A percentile compares a stretch with the other conserved stretches of the same genome.
phyloP scores from a whole-genome alignment of 2,113 vertebrate genomes.

The Grammomys surdaster region DNA sequence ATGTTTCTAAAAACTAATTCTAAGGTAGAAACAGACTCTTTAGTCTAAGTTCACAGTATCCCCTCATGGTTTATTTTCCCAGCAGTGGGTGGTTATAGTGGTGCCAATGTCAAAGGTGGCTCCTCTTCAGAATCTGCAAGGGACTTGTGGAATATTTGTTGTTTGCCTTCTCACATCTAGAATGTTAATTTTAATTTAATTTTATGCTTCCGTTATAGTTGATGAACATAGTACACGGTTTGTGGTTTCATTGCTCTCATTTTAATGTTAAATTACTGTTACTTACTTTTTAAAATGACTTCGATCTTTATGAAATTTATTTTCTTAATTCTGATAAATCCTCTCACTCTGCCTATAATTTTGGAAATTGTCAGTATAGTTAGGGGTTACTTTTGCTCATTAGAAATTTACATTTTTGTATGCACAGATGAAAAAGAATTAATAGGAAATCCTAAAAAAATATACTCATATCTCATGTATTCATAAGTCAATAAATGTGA shows the following conservation, averaged over 20 bases:
- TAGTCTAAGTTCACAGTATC: conserved; percentile 10
- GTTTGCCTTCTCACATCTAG: background rate
- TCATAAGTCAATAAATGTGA: conserved; percentile 50
- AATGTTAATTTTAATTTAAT: conserved; percentile 37
- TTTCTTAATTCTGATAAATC: conserved; percentile 50
- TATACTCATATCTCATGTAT: background rate
- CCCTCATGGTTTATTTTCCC: conserved; percentile 56
- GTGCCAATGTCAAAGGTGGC: background rate
- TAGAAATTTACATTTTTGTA: conserved; percentile 46
- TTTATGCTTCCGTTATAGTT: conserved; percentile 45
- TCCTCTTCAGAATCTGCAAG: background rate
- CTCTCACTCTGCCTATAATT: conserved; percentile 7
- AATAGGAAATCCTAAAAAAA: conserved; percentile 52
- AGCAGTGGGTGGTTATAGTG: background rate
- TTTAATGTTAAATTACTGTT: conserved; percentile 52
- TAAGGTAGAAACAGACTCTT: background rate
- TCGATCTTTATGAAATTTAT: conserved; percentile 27
- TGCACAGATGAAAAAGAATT: background rate
- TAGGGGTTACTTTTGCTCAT: conserved; percentile 35
- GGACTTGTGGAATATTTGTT: background rate
- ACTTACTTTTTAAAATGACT: conserved; percentile 46
- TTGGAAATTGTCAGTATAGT: conserved; percentile 42
- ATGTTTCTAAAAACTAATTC: background rate
- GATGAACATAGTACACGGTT: background rate
- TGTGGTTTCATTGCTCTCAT: conserved; percentile 13